These are phyloP conservation scores for Acromyrmex charruanus DNA, from an alignment of 1,140 invertebrate genomes.

Conservation along the genomic window DNA sequence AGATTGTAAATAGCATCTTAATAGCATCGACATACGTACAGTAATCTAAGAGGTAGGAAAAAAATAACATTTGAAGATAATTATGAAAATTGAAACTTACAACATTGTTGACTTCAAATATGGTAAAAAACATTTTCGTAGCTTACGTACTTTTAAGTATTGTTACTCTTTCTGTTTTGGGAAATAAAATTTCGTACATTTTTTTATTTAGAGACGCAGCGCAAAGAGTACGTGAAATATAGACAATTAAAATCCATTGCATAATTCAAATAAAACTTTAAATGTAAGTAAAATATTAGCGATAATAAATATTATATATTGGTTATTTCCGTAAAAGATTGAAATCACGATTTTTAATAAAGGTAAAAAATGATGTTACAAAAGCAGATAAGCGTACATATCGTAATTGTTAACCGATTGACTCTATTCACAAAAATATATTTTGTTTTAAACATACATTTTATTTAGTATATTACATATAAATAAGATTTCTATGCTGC, in stretches of 20 bases:
- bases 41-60: not conserved
- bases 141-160: not conserved
- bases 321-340: slow-evolving; percentile 3
- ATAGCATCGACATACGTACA: not conserved
- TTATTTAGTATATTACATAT: not conserved
- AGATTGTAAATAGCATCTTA: slow-evolving; percentile 18
- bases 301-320: slow-evolving; percentile 8
- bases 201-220: not conserved
- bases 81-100: not conserved
- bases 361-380: not conserved
- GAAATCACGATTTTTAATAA: slow-evolving; percentile 5
- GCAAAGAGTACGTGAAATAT: not conserved
- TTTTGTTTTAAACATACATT: not conserved
- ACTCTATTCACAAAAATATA: not conserved
- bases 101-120: not conserved
- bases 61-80: not conserved
- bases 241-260: not conserved
- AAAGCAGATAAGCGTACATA: not conserved
- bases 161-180: not conserved
- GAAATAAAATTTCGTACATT: not conserved
- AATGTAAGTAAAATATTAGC: slow-evolving; percentile 19
- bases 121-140: not conserved
- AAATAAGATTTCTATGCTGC: slow-evolving; percentile 13
- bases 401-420: slow-evolving; percentile 10
- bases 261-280: not conserved